Evolutionary conservation across 1,140 invertebrate genomes (phyloP).

Genomic region (Cydia splendana): DNA sequence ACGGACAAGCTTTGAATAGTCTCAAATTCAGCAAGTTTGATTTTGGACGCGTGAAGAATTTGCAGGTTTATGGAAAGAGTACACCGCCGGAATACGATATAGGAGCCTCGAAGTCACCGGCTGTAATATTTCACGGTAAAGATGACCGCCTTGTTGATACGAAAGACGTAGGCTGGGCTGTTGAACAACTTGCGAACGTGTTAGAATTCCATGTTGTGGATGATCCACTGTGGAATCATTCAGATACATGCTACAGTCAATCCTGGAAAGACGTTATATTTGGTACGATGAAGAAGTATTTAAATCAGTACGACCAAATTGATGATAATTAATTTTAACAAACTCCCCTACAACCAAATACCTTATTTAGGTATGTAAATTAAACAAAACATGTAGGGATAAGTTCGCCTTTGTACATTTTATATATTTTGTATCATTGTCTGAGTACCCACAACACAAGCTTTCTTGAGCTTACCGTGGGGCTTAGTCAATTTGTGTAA

Average conservation of each 20-base stretch:
- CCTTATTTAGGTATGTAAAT: no score
- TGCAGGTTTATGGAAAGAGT: slow-evolving; percentile 72
- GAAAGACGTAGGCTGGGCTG: slow-evolving; percentile 46
- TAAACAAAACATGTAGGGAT: no score
- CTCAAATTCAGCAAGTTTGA: no score
- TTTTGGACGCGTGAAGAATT: no score
- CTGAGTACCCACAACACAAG: no score
- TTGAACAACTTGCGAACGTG: neutral
- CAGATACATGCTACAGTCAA: neutral
- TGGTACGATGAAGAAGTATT: neutral
- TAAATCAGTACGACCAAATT: neutral
- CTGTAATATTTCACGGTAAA: slow-evolving; percentile 80
- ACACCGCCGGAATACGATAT: slow-evolving; percentile 82
- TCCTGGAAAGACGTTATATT: neutral
- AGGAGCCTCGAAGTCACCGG: slow-evolving; percentile 79
- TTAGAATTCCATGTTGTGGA: neutral
- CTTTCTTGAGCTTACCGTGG: no score
- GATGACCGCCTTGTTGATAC: slow-evolving; percentile 80
- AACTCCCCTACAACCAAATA: no score
- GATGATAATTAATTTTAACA: no score
- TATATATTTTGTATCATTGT: no score
- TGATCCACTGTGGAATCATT: slow-evolving; percentile 7
- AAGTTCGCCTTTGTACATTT: no score
- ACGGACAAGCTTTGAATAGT: no score
- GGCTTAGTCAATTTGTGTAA: no score